These are phyloP conservation scores for Nemoura dubitans DNA, from an alignment of 2,888 invertebrate species.

Conservation along the genomic window DNA sequence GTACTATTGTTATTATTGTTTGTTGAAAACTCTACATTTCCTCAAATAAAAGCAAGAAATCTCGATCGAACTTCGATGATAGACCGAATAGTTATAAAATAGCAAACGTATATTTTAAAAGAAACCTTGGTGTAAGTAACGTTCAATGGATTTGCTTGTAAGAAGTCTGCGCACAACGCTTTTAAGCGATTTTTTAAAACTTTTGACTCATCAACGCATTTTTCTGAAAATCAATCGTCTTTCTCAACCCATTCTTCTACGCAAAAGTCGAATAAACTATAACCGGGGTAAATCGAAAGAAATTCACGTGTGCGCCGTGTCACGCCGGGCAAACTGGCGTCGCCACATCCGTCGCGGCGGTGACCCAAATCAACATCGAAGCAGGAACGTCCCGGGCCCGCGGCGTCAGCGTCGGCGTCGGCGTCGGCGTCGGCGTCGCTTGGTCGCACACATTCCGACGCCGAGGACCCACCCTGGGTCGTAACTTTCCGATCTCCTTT, in stretches of 20 bases:
- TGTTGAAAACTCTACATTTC: no score
- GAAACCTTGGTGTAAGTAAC: no score
- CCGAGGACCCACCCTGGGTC: conserved; percentile 18
- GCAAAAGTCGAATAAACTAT: no score
- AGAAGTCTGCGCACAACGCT: no score
- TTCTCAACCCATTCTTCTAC: neutral
- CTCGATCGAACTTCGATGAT: no score
- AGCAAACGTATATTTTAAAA: no score
- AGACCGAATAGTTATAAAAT: no score
- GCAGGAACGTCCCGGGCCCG: neutral
- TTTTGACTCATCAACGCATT: no score
- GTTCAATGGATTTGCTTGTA: no score
- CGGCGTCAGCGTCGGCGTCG: conserved; percentile 17
- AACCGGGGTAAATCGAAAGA: neutral
- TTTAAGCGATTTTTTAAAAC: no score
- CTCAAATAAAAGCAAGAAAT: no score
- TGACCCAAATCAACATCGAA: conserved; percentile 42
- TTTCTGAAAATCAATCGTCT: neutral
- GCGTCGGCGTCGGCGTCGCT: conserved; percentile 26
- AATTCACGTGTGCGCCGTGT: neutral
- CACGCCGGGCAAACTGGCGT: conserved; percentile 33
- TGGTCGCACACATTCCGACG: conserved; percentile 1
- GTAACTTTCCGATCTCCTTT: conserved; percentile 32
- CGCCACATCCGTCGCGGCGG: conserved; percentile 36
- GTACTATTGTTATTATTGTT: no score